Percentiles rank a stretch among this genome's conserved stretches.
Conservation (phyloP, 2,797 vertebrate genomes). For the Fistularia tabacaria region DNA sequence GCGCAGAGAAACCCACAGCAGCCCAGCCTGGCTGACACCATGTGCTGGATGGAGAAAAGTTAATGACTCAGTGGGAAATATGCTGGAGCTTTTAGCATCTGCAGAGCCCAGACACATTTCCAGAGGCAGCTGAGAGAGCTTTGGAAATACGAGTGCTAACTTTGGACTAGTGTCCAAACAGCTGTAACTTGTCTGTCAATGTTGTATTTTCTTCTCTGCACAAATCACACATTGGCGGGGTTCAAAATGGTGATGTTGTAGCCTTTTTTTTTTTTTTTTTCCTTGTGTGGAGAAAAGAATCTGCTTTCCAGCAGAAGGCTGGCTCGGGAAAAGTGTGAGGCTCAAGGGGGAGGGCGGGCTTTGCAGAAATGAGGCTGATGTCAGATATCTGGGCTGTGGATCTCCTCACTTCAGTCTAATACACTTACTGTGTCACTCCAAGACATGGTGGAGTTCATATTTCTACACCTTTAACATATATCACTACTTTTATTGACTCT, state of each 20-base stretch:
- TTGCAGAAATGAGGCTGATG: constrained; percentile 39
- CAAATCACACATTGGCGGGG: no score
- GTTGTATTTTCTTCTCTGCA: no score
- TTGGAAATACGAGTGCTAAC: background rate
- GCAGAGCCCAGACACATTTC: background rate
- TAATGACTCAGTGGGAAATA: background rate
- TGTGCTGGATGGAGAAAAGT: no score
- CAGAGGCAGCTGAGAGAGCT: background rate
- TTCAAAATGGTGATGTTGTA: no score
- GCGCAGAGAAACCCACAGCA: no score
- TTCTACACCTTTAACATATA: no score
- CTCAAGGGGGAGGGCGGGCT: constrained; percentile 29
- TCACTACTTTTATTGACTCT: no score
- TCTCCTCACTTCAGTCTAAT: constrained; percentile 16
- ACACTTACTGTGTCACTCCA: no score
- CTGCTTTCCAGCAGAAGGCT: constrained; percentile 1
- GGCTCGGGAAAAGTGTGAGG: constrained; percentile 17
- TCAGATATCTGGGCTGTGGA: constrained; percentile 29
- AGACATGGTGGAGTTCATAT: no score
- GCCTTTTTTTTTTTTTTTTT: no score
- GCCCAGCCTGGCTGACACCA: background rate
- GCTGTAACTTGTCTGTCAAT: no score
- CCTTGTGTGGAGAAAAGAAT: no score
- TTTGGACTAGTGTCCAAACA: constrained; percentile 10
- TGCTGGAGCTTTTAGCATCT: background rate